Evolutionary conservation across 2,113 vertebrate species (phyloP).

Genomic region (Trematocara marginatum): DNA sequence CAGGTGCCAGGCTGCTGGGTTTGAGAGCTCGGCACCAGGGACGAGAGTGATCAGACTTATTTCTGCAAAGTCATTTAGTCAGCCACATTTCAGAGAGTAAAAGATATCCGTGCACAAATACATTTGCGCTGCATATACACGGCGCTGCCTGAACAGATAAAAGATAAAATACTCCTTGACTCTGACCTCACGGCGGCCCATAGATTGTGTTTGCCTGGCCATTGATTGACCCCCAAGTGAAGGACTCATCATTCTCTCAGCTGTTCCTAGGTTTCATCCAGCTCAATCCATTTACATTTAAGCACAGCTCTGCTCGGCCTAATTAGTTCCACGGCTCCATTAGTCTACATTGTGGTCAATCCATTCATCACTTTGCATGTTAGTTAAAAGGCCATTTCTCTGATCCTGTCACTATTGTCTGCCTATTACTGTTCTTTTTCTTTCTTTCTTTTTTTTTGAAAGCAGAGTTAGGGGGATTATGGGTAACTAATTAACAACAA

Average conservation of each 20-base stretch:
- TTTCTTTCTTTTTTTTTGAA: neutral
- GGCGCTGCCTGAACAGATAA: neutral
- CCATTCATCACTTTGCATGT: conserved; percentile 75
- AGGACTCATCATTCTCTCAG: conserved; percentile 71
- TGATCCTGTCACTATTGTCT: conserved; percentile 52
- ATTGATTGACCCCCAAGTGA: conserved; percentile 63
- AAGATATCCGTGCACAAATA: neutral
- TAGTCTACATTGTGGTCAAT: conserved; percentile 73
- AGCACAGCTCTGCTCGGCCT: conserved; percentile 71
- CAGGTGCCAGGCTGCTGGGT: conserved; percentile 46
- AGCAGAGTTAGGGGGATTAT: conserved; percentile 21
- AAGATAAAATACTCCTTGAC: conserved; percentile 4
- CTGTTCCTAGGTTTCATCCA: conserved; percentile 51
- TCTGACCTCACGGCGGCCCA: neutral
- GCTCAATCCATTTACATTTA: conserved; percentile 78
- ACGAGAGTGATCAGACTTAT: conserved; percentile 43
- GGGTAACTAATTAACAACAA: conserved; percentile 39
- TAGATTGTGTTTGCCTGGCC: conserved; percentile 54
- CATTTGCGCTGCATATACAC: neutral
- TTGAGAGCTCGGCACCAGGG: conserved; percentile 20
- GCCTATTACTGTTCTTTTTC: conserved; percentile 46
- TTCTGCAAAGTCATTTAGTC: conserved; percentile 56
- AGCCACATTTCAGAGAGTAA: neutral
- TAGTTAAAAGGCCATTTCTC: conserved; percentile 70
- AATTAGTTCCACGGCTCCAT: conserved; percentile 78